A percentile compares a stretch with the other conserved stretches of the same genome.
These are phyloP conservation scores for Drosophila novamexicana DNA, from an alignment of 1,140 invertebrate species.

Conservation along the genomic window DNA sequence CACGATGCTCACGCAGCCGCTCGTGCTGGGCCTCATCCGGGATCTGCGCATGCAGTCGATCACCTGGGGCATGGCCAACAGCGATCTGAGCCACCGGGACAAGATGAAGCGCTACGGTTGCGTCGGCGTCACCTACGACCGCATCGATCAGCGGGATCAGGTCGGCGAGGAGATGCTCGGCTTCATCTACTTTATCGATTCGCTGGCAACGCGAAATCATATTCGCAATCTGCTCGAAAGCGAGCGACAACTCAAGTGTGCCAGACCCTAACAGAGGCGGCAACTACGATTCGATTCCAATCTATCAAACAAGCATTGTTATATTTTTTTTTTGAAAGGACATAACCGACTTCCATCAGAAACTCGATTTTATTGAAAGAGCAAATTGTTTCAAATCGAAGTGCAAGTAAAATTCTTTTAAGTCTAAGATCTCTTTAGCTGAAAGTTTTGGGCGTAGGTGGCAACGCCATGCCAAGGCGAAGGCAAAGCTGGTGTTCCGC, in stretches of 20 bases:
- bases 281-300: no score
- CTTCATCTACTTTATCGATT: constrained; percentile 53
- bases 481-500: no score
- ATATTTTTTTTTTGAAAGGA: no score
- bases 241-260: constrained; percentile 47
- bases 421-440: not conserved
- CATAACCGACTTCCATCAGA: no score
- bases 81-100: not conserved
- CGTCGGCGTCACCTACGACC: constrained; percentile 55
- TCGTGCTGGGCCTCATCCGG: constrained; percentile 84
- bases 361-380: no score
- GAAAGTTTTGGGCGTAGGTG: not conserved
- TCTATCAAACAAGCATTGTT: no score
- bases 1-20: constrained; percentile 91
- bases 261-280: no score
- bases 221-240: constrained; percentile 19
- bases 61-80: constrained; percentile 23
- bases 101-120: constrained; percentile 30
- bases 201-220: constrained; percentile 15
- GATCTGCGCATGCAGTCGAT: constrained; percentile 22
- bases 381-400: no score
- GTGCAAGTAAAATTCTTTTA: not conserved
- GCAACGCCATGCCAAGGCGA: no score
- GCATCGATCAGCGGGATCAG: constrained; percentile 58
- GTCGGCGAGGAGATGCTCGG: constrained; percentile 33